A percentile compares a stretch with the other conserved stretches of the same genome.
phyloP scores from a whole-genome alignment of 2,113 vertebrate species.

The Callaeas wilsoni region DNA sequence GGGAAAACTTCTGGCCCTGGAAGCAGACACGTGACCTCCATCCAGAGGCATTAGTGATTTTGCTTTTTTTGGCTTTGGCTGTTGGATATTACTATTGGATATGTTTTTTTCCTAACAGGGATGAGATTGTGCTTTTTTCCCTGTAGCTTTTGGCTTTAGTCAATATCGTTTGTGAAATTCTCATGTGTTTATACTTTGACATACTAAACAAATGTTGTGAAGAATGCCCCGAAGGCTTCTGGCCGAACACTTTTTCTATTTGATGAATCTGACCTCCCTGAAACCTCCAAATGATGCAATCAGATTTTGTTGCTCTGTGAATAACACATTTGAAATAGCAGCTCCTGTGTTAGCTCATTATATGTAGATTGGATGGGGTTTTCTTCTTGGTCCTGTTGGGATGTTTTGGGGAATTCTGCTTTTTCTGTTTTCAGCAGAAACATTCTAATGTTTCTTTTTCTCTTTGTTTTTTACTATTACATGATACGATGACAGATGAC shows the following conservation, averaged over 20 bases:
- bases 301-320: conserved; percentile 6
- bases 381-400: background rate
- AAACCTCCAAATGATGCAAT: background rate
- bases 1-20: background rate
- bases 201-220: background rate
- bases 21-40: background rate
- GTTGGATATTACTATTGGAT: background rate
- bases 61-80: background rate
- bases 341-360: background rate
- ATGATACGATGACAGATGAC: background rate
- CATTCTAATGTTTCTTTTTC: background rate
- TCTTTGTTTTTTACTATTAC: background rate
- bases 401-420: background rate
- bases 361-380: background rate
- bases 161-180: background rate
- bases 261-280: conserved; percentile 16
- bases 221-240: background rate
- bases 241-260: background rate
- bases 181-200: background rate
- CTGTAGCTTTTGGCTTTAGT: background rate
- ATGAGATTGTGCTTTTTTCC: background rate
- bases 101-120: background rate
- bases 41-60: background rate
- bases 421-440: background rate
- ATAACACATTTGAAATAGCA: background rate